Percentiles rank a stretch among this genome's conserved stretches.
phyloP scores from a whole-genome alignment of 2,797 vertebrate species.

The Anguilla megastoma region DNA sequence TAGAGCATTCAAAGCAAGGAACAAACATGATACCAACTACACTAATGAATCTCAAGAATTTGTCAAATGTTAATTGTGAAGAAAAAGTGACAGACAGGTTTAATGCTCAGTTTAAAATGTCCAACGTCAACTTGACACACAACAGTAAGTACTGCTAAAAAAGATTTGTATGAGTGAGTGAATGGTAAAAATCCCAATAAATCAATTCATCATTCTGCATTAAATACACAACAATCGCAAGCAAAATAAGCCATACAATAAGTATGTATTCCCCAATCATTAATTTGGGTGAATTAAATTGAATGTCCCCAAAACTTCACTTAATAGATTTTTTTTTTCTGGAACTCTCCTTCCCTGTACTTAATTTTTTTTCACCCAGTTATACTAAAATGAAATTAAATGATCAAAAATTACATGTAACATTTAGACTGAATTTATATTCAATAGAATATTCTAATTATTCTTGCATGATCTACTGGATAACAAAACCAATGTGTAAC shows the following conservation, averaged over 20 bases:
- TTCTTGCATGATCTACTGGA: not conserved
- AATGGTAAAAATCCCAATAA: too few species aligned
- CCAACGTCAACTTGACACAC: constrained; percentile 9
- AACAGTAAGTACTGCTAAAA: not conserved
- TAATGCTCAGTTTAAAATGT: constrained; percentile 37
- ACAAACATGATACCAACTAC: not conserved
- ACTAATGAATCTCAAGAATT: not conserved
- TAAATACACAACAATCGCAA: not conserved
- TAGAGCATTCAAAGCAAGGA: not conserved
- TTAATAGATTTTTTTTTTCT: too few species aligned
- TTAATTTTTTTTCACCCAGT: not conserved
- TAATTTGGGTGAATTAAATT: not conserved
- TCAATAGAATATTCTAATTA: not conserved
- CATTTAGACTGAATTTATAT: not conserved
- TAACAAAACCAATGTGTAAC: not conserved
- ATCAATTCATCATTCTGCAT: not conserved
- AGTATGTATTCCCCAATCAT: not conserved
- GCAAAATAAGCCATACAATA: not conserved
- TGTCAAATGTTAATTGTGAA: not conserved
- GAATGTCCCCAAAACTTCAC: not conserved
- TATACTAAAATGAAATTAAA: not conserved
- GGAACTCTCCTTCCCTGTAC: too few species aligned
- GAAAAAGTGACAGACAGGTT: not conserved
- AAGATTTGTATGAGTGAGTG: not conserved
- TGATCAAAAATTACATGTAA: not conserved